These are phyloP conservation scores for Zoanthus sansibaricus DNA, from an alignment of 92 coral and sea anemone genomes.

Conservation along the genomic window DNA sequence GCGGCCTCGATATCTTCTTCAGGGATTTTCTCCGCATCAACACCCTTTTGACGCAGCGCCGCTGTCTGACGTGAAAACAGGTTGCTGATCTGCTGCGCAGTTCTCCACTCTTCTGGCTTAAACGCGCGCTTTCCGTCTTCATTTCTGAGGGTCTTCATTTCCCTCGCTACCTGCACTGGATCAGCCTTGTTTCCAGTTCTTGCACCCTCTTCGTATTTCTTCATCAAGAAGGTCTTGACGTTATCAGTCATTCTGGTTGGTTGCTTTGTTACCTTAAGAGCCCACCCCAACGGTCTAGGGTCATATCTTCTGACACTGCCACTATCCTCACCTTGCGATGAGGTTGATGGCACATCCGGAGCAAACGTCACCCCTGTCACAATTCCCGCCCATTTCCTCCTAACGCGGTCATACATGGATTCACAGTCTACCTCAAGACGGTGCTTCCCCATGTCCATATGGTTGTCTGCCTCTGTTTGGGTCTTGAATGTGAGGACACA, in stretches of 20 bases:
- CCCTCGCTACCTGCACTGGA: background rate
- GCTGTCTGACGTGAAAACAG: background rate
- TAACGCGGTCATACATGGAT: no score
- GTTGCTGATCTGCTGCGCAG: background rate
- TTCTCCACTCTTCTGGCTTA: constrained; percentile 11
- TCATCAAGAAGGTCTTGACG: background rate
- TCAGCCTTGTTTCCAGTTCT: constrained; percentile 11
- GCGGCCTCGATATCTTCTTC: background rate
- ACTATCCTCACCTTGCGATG: background rate
- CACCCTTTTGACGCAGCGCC: background rate
- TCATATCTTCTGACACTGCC: background rate
- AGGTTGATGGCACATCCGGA: background rate
- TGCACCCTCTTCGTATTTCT: background rate
- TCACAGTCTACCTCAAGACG: background rate
- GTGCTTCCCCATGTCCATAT: no score
- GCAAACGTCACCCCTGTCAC: background rate
- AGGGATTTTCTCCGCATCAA: background rate
- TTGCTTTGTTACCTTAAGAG: constrained; percentile 26
- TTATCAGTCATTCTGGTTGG: background rate
- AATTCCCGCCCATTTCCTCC: no score
- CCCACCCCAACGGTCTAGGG: background rate
- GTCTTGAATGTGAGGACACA: no score
- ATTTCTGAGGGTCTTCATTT: background rate
- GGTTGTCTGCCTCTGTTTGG: no score
- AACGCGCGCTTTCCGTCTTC: background rate